A percentile compares a stretch with the other conserved stretches of the same genome.
phyloP scores from a whole-genome alignment of 2,113 vertebrate genomes.

The Rhodinocichla rosea region DNA sequence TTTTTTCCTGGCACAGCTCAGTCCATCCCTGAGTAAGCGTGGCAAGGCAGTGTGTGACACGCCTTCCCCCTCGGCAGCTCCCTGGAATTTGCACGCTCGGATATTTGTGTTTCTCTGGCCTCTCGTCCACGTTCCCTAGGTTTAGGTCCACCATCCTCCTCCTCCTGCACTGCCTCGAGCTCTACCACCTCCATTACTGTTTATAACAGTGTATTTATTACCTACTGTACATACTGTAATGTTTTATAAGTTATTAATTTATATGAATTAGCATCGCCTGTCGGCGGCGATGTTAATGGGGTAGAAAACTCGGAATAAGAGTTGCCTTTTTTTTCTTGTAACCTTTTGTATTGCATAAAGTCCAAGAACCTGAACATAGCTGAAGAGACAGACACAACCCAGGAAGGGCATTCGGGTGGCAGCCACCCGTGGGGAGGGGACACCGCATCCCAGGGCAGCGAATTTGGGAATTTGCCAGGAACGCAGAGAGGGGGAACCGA shows the following conservation, averaged over 20 bases:
- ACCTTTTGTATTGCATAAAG: slow-evolving; percentile 80
- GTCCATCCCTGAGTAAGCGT: not conserved
- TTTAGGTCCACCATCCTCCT: slow-evolving; percentile 70
- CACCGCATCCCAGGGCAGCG: not conserved
- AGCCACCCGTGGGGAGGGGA: not conserved
- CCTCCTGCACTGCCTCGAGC: slow-evolving; percentile 87
- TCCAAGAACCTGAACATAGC: slow-evolving; percentile 73
- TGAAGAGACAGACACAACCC: slow-evolving; percentile 74
- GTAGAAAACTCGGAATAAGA: slow-evolving; percentile 92
- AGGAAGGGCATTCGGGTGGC: slow-evolving; percentile 27
- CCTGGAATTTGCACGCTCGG: not conserved
- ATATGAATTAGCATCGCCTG: slow-evolving; percentile 96
- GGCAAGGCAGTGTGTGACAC: not conserved
- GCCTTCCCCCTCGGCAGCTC: not conserved
- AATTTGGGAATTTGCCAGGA: slow-evolving; percentile 23
- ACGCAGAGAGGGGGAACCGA: not conserved
- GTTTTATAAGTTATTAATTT: slow-evolving; percentile 99
- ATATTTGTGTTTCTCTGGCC: not conserved
- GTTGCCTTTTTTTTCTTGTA: slow-evolving; percentile 78
- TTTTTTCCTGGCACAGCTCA: not conserved
- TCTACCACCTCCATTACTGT: slow-evolving; percentile 92
- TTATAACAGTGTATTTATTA: slow-evolving; percentile 99
- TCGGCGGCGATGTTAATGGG: slow-evolving; percentile 87
- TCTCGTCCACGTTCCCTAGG: not conserved
- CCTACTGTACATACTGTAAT: slow-evolving; percentile 96